Evolutionary conservation across 2,888 invertebrate genomes (phyloP), one percentile per base, ranked within the genome.

Genomic region (Xanthia icteritia): DNA sequence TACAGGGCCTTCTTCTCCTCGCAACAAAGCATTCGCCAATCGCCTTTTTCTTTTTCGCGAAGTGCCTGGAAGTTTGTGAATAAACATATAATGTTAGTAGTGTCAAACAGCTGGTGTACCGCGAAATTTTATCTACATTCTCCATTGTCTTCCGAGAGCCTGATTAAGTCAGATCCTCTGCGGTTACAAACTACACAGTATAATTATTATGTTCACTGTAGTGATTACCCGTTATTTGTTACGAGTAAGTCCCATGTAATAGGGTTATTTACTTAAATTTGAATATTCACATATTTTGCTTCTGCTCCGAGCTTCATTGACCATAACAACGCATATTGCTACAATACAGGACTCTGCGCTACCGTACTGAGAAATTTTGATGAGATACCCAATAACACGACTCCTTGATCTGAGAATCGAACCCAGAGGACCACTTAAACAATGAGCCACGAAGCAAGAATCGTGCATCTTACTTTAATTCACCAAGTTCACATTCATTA

Each of bases 1-100:
- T 99, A 99, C 65, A 99, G 94, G 0, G 97, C 97, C 95, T 99
- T 99, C 96, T 99, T 99, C 88, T 99, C 99, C 65, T 98, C 98
- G n/a, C 98, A 93, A 27, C 98, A 97, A 6, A 99, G 95, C 88
- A 98, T 97, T 88, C 98, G 98, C 99, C 99, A 99, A 93, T 99
- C 99, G 23, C 98, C 98, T 91, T 98, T 98, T 93, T 99, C 99
- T 94, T 99, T 99, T 89, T 99, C 98, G 61, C 98, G 97, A 15
- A 99, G 96, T 2, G 98, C 98, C 97, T 98, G 89, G 0, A 74
- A 48, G 17, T 79, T 58, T 58, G n/a, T 23, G 17, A 60, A 27
- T 65, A 23, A 6, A 39, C 3, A 9, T 27, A 42, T 63, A 3
- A 15, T 27, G 8, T 11, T 31, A 17, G 0, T 36, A 3, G 6